Percentiles rank a stretch among this genome's conserved stretches.
Evolutionary conservation across 2,797 vertebrate species (phyloP).

Genomic region (Cossypha dichroa): DNA sequence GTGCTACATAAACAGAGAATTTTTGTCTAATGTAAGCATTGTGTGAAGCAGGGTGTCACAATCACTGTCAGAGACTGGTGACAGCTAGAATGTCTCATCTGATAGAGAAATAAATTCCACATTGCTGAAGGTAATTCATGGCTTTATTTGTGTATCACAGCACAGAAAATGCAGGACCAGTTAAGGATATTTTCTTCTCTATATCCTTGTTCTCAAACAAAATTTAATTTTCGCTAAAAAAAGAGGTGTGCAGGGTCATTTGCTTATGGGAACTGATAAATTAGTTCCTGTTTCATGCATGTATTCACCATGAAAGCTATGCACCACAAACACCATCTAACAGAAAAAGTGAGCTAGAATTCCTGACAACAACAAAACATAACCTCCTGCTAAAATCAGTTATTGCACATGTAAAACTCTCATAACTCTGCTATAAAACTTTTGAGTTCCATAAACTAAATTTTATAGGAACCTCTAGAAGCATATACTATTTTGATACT

Average conservation of each 20-base stretch:
- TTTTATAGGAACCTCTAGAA: background rate
- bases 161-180: background rate
- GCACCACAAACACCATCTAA: background rate
- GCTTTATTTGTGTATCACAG: background rate
- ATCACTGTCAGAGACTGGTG: background rate
- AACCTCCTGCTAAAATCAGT: background rate
- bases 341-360: background rate
- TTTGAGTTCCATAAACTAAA: background rate
- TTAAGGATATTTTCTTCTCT: background rate
- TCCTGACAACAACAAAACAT: background rate
- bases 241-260: background rate
- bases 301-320: background rate
- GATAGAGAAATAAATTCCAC: background rate
- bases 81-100: background rate
- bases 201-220: background rate
- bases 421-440: background rate
- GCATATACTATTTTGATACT: background rate
- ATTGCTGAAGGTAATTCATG: background rate
- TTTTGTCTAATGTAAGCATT: background rate
- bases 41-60: background rate
- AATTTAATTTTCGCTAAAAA: background rate
- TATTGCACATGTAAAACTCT: background rate
- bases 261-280: background rate
- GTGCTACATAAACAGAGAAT: background rate
- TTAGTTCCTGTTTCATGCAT: rapidly evolving